Evolutionary conservation across 2,888 invertebrate genomes (phyloP).

Genomic region (Muschampia plurimacula): DNA sequence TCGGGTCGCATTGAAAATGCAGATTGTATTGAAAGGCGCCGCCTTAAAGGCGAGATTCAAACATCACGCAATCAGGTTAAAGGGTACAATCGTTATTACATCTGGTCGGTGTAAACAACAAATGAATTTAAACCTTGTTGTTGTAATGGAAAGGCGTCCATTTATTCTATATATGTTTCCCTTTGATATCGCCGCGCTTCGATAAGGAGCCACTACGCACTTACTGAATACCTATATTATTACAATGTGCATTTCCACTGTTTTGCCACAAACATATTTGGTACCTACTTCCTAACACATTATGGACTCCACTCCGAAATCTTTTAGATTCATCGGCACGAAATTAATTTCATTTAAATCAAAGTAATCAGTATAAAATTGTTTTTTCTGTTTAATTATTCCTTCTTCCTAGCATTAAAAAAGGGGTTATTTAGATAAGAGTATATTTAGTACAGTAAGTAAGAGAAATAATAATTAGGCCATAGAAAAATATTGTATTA

Average conservation of each 20-base stretch:
- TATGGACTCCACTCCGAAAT: too few species aligned
- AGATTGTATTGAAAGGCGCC: conserved; percentile 60
- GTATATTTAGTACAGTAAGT: neutral
- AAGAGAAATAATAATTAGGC: too few species aligned
- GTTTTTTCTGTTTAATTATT: too few species aligned
- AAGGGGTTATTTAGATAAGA: too few species aligned
- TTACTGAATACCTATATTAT: conserved; percentile 53
- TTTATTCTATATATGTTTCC: conserved; percentile 56
- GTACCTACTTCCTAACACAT: conserved; percentile 1
- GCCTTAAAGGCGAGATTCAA: conserved; percentile 65
- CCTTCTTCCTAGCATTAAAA: too few species aligned
- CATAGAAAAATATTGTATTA: too few species aligned
- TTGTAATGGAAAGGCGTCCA: conserved; percentile 58
- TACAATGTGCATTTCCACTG: conserved; percentile 63
- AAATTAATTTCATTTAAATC: too few species aligned
- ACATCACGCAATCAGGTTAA: conserved; percentile 63
- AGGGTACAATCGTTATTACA: conserved; percentile 68
- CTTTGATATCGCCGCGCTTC: conserved; percentile 72
- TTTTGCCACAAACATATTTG: conserved; percentile 65
- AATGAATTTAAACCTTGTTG: conserved; percentile 65
- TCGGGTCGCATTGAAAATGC: conserved; percentile 46
- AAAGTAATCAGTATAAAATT: too few species aligned
- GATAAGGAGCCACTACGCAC: conserved; percentile 67
- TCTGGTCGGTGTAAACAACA: conserved; percentile 56
- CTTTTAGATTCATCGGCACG: too few species aligned